Evolutionary conservation across 2,797 vertebrate genomes (phyloP).

Genomic region (Enteromius trimaculatus): DNA sequence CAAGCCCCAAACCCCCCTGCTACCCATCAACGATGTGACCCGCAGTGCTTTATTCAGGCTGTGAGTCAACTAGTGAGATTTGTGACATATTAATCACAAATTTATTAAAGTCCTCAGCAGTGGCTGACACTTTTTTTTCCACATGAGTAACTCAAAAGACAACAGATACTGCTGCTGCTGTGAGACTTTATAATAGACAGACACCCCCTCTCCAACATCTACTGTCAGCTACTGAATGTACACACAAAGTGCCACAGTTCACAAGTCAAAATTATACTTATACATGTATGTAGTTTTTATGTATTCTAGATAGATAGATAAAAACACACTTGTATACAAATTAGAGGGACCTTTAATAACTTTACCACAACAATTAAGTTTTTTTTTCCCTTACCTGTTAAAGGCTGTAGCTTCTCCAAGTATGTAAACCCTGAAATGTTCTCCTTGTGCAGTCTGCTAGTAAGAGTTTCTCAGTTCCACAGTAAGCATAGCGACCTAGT

Average conservation of each 20-base stretch:
- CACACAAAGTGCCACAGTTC: conserved; percentile 16
- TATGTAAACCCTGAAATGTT: conserved; percentile 11
- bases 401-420: conserved; percentile 18
- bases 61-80: conserved; percentile 36
- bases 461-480: conserved; percentile 34
- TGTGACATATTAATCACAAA: conserved; percentile 72
- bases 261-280: background rate
- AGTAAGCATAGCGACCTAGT: conserved; percentile 43
- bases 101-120: conserved; percentile 74
- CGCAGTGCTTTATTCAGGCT: conserved; percentile 48
- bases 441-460: conserved; percentile 21
- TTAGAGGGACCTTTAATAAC: background rate
- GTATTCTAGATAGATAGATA: no score
- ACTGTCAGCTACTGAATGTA: conserved; percentile 29
- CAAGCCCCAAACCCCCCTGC: background rate
- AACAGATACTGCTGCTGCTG: conserved; percentile 12
- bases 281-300: background rate
- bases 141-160: conserved; percentile 46
- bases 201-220: conserved; percentile 30
- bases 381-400: conserved; percentile 51
- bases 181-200: conserved; percentile 1
- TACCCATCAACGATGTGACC: conserved; percentile 51
- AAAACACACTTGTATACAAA: background rate
- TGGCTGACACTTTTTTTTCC: conserved; percentile 64
- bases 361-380: background rate